phyloP scores from a whole-genome alignment of 1,140 invertebrate species.

The Nomia melanderi region DNA sequence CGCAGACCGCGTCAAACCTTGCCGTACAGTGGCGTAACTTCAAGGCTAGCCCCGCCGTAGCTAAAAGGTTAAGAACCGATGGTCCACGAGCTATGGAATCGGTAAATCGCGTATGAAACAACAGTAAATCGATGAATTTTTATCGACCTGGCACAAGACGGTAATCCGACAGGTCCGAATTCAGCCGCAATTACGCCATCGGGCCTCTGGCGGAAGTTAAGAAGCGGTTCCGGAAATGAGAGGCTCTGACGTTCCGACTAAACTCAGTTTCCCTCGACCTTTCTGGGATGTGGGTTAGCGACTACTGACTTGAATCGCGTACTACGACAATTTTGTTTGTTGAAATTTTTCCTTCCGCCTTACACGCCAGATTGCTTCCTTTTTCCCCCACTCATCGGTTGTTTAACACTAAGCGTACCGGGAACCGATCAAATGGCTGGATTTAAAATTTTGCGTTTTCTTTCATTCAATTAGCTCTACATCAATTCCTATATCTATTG shows the following conservation, averaged over 20 bases:
- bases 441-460: too few species aligned
- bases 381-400: neutral
- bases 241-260: conserved; percentile 68
- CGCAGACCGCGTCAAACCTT: too few species aligned
- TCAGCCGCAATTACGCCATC: conserved; percentile 62
- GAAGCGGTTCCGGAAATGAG: conserved; percentile 79
- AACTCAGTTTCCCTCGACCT: conserved; percentile 70
- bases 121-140: conserved; percentile 1
- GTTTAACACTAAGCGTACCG: neutral
- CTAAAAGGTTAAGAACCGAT: too few species aligned
- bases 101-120: neutral
- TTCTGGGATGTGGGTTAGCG: conserved; percentile 52
- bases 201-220: conserved; percentile 74
- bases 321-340: neutral
- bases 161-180: conserved; percentile 24
- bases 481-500: too few species aligned
- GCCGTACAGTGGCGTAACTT: too few species aligned
- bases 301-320: neutral
- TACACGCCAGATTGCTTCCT: neutral
- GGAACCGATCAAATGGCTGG: too few species aligned
- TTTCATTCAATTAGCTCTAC: too few species aligned
- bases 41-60: too few species aligned
- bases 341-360: neutral
- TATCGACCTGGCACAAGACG: conserved; percentile 24
- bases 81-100: neutral